A percentile compares a stretch with the other conserved stretches of the same genome.
phyloP scores from a whole-genome alignment of 2,888 invertebrate genomes.

The Thyatira batis region DNA sequence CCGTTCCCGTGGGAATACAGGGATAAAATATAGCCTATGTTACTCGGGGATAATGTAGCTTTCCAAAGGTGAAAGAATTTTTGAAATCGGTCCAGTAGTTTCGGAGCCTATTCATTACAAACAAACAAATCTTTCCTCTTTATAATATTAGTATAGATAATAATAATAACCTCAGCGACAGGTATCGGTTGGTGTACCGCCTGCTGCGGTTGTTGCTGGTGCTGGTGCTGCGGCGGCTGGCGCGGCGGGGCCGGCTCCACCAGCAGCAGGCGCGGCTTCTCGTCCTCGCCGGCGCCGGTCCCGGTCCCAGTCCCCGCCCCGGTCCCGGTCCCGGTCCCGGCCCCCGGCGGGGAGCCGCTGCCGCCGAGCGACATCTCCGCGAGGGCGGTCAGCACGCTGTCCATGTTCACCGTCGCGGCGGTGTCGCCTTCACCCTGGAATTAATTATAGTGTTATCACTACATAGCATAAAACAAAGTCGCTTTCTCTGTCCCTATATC shows the following conservation, averaged over 20 bases:
- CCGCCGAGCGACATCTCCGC: slow-evolving; percentile 67
- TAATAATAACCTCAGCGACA: slow-evolving; percentile 13
- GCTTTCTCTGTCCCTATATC: slow-evolving; percentile 1
- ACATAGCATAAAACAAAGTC: background rate
- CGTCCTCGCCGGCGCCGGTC: slow-evolving; percentile 58
- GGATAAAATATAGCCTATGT: too few relatives aligned
- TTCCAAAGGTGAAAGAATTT: too few relatives aligned
- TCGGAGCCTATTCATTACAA: too few relatives aligned
- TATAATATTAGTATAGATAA: too few relatives aligned
- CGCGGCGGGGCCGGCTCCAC: slow-evolving; percentile 45
- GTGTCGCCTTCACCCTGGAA: slow-evolving; percentile 75
- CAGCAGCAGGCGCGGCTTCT: slow-evolving; percentile 37
- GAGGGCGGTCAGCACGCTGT: slow-evolving; percentile 60
- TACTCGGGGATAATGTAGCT: too few relatives aligned
- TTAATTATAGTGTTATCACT: too few relatives aligned
- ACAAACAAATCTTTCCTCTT: too few relatives aligned
- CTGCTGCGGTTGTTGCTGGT: too few relatives aligned
- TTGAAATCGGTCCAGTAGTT: too few relatives aligned
- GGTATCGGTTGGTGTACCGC: slow-evolving; percentile 9
- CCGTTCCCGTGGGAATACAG: too few relatives aligned
- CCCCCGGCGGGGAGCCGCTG: slow-evolving; percentile 36
- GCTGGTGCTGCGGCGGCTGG: slow-evolving; percentile 25
- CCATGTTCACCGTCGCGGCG: slow-evolving; percentile 45
- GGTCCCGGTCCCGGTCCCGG: background rate
- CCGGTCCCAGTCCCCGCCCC: slow-evolving; percentile 31